Percentiles rank a stretch among this genome's conserved stretches.
Evolutionary conservation across 2,797 vertebrate genomes (phyloP).

Genomic region (Melopsittacus undulatus): DNA sequence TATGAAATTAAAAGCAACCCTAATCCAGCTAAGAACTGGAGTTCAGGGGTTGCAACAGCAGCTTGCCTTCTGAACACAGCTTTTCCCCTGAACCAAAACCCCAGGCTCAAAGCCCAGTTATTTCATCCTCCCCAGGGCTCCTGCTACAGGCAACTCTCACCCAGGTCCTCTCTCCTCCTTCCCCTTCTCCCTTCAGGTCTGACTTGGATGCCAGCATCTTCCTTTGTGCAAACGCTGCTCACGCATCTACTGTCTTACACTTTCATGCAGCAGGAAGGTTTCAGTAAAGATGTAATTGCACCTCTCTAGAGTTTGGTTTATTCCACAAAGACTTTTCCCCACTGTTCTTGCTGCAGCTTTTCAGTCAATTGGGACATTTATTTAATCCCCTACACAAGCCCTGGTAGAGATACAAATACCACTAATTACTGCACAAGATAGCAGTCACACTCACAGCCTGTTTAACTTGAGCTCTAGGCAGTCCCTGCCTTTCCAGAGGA

Average conservation of each 20-base stretch:
- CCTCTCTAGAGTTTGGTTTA: not conserved
- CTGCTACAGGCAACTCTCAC: fast-evolving
- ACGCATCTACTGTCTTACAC: not conserved
- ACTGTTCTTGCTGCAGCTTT: not conserved
- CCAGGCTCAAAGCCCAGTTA: not conserved
- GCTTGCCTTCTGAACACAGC: not conserved
- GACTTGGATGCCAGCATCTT: not conserved
- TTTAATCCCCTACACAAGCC: not conserved
- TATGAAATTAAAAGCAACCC: not conserved
- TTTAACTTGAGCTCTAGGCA: not conserved
- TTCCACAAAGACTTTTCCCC: not conserved
- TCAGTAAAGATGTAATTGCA: not conserved
- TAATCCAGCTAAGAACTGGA: not conserved
- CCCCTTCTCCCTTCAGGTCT: not conserved
- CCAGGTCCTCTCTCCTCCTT: not conserved
- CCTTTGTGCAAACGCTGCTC: not conserved
- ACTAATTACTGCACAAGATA: not conserved
- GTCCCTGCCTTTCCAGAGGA: not conserved
- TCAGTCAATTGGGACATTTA: not conserved
- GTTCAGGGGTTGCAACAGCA: not conserved
- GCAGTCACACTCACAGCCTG: fast-evolving
- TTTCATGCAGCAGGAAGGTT: not conserved
- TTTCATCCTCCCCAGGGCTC: not conserved
- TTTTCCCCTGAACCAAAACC: not conserved
- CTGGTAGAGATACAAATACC: not conserved